Conservation (phyloP, 2,797 vertebrate species). For the Todus mexicanus region DNA sequence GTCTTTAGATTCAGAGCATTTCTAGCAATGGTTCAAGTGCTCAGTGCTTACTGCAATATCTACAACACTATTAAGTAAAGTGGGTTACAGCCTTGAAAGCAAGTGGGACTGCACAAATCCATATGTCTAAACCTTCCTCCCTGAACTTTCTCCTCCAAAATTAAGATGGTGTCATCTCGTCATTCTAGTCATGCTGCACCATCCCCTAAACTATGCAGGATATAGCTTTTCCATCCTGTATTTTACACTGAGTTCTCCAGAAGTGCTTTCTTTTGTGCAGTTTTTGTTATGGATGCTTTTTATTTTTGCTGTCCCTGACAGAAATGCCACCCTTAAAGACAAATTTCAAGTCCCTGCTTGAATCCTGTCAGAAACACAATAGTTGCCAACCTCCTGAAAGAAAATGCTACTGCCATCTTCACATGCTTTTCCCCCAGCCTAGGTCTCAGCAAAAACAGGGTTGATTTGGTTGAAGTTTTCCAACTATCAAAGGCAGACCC, state of each 20-base stretch:
- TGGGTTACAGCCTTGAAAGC: background rate
- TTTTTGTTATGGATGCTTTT: background rate
- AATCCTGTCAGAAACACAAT: background rate
- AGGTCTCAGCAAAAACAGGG: background rate
- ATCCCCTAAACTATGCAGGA: background rate
- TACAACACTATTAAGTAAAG: background rate
- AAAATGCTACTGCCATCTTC: background rate
- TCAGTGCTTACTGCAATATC: background rate
- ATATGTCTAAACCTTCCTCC: background rate
- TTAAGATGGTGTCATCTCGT: background rate
- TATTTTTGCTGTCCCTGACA: background rate
- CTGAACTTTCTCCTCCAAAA: background rate
- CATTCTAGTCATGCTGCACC: background rate
- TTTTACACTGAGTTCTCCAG: background rate
- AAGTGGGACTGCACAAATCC: background rate
- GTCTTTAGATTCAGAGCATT: background rate
- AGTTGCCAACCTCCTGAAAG: background rate
- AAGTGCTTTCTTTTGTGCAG: background rate
- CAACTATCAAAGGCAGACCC: background rate
- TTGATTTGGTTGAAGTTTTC: background rate
- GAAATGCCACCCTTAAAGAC: background rate
- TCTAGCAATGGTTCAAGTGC: background rate
- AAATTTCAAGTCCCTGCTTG: background rate
- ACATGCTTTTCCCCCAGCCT: background rate
- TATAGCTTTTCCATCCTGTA: rapidly evolving